phyloP scores from a whole-genome alignment of 2,888 invertebrate species.

The Heterodera filipjevi region DNA sequence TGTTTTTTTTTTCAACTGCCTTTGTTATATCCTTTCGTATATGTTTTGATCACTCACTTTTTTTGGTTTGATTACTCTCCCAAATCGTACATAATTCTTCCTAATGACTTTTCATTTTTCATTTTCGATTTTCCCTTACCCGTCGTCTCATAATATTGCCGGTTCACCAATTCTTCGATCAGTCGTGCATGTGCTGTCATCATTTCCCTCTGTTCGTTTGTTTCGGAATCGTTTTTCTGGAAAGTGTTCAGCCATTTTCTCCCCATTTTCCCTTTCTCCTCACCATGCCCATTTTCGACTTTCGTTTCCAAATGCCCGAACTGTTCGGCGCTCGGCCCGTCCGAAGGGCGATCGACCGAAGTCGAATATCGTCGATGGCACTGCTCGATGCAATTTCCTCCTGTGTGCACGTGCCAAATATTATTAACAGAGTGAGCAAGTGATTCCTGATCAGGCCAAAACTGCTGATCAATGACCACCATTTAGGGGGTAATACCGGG shows the following conservation, averaged over 20 bases:
- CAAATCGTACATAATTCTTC: too few relatives aligned
- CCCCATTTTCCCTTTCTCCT: background rate
- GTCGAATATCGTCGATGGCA: slow-evolving; percentile 18
- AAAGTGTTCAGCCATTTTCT: background rate
- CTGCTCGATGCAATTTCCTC: slow-evolving; percentile 10
- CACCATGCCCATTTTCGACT: background rate
- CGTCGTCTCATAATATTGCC: slow-evolving; percentile 53
- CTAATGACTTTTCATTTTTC: too few relatives aligned
- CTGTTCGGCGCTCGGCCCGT: slow-evolving; percentile 17
- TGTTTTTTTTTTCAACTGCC: too few relatives aligned
- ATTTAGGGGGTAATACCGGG: too few relatives aligned
- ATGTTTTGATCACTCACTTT: too few relatives aligned
- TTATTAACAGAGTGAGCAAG: too few relatives aligned
- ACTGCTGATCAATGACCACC: too few relatives aligned
- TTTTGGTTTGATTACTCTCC: too few relatives aligned
- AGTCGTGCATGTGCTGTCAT: slow-evolving; percentile 49
- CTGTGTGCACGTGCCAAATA: background rate
- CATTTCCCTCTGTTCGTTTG: slow-evolving; percentile 26
- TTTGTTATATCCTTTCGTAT: too few relatives aligned
- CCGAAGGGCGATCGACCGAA: background rate
- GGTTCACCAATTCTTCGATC: slow-evolving; percentile 60
- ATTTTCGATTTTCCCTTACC: background rate
- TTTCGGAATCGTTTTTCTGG: slow-evolving; percentile 17
- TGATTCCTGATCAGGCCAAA: too few relatives aligned
- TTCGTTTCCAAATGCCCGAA: background rate